Conservation (phyloP, 2,888 invertebrate species). For the Lordiphosa andalusiaca region DNA sequence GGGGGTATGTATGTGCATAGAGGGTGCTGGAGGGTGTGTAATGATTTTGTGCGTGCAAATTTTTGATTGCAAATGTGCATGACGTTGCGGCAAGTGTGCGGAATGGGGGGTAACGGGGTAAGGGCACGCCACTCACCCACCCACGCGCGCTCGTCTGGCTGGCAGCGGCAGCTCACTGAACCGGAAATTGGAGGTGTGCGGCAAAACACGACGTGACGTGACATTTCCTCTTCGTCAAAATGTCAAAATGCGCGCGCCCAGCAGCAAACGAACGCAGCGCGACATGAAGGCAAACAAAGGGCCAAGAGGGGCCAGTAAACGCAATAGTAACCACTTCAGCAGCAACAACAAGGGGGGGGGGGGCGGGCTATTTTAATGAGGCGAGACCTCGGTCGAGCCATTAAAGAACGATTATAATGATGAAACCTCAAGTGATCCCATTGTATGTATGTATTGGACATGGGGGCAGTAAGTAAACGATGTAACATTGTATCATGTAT, state of each 20-base stretch:
- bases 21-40: slow-evolving; percentile 3
- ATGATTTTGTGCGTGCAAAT: slow-evolving; percentile 62
- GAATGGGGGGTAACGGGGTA: not conserved
- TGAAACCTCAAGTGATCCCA: too few relatives aligned
- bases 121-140: slow-evolving; percentile 4
- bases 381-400: slow-evolving; percentile 1
- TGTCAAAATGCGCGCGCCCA: slow-evolving; percentile 75
- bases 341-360: slow-evolving; percentile 11
- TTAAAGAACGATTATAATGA: slow-evolving; percentile 9
- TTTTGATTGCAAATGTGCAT: slow-evolving; percentile 57
- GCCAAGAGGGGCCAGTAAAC: slow-evolving; percentile 23
- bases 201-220: slow-evolving; percentile 81
- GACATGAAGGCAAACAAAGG: slow-evolving; percentile 58
- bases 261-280: slow-evolving; percentile 37
- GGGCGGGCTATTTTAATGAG: slow-evolving; percentile 1
- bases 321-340: slow-evolving; percentile 22
- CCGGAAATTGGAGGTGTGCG: slow-evolving; percentile 81
- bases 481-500: too few relatives aligned
- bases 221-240: slow-evolving; percentile 81
- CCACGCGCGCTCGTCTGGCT: slow-evolving; percentile 20
- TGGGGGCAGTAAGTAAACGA: too few relatives aligned
- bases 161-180: slow-evolving; percentile 57
- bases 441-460: too few relatives aligned
- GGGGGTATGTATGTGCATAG: too few relatives aligned
- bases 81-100: not conserved